These are phyloP conservation scores for Parapristionchus giblindavisi DNA, from an alignment of 2,888 invertebrate genomes.

Conservation along the genomic window DNA sequence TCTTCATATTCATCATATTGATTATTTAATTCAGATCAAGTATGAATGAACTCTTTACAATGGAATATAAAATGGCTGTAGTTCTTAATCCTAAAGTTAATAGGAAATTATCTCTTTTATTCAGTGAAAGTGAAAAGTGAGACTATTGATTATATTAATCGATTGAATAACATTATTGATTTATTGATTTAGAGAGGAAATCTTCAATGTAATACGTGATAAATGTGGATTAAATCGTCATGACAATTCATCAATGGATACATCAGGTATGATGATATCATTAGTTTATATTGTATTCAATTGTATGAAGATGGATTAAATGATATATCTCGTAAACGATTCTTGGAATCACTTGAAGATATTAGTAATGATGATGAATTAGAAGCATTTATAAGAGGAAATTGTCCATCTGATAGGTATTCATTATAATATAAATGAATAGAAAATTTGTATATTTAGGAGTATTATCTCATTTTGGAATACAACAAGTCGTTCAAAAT, in stretches of 20 bases:
- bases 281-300: background rate
- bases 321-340: background rate
- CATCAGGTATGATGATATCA: background rate
- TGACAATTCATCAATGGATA: slow-evolving; percentile 13
- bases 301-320: background rate
- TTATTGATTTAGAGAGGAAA: background rate
- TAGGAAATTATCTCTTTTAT: slow-evolving; percentile 37
- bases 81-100: slow-evolving; percentile 59
- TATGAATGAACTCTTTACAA: slow-evolving; percentile 39
- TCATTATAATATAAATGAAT: background rate
- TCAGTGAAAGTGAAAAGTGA: slow-evolving; percentile 20
- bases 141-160: background rate
- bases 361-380: slow-evolving; percentile 20
- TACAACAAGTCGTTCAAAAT: slow-evolving; percentile 56
- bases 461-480: slow-evolving; percentile 64
- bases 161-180: background rate
- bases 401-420: slow-evolving; percentile 10
- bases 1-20: background rate
- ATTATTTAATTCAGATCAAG: background rate
- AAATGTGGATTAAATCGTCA: background rate
- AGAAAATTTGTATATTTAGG: slow-evolving; percentile 40
- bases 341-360: slow-evolving; percentile 17
- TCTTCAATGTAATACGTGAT: slow-evolving; percentile 9
- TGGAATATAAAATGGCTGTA: slow-evolving; percentile 63
- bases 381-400: slow-evolving; percentile 1